A percentile compares a stretch with the other conserved stretches of the same genome.
Evolutionary conservation across 2,888 invertebrate species (phyloP).

Genomic region (Eupithecia vulgata): DNA sequence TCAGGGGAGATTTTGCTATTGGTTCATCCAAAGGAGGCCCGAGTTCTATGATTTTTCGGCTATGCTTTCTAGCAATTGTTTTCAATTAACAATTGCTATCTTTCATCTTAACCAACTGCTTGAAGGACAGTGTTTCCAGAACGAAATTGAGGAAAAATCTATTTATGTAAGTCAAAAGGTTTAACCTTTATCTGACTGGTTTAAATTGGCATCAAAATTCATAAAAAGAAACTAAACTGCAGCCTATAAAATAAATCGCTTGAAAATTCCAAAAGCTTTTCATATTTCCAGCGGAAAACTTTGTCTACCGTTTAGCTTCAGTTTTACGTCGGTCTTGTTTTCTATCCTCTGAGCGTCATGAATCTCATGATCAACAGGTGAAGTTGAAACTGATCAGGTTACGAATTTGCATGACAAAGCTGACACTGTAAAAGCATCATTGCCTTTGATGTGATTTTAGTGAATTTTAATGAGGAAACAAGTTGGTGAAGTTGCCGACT

Average conservation of each 20-base stretch:
- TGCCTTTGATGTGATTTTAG: slow-evolving; percentile 31
- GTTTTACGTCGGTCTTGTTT: slow-evolving; percentile 11
- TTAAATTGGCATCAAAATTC: neutral
- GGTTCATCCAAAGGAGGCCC: neutral
- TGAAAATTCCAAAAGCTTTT: slow-evolving; percentile 2
- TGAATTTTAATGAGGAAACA: slow-evolving; percentile 33
- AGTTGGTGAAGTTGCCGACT: neutral
- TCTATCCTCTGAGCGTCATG: slow-evolving; percentile 34
- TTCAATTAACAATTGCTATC: neutral
- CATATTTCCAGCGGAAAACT: neutral
- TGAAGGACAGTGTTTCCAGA: neutral
- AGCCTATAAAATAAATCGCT: neutral
- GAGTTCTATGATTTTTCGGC: neutral
- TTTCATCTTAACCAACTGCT: neutral
- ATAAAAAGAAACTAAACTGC: neutral
- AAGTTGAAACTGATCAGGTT: slow-evolving; percentile 53
- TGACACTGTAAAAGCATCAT: slow-evolving; percentile 36
- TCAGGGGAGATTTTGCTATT: neutral
- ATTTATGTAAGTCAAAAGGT: neutral
- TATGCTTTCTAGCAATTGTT: neutral
- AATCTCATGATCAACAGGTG: slow-evolving; percentile 59
- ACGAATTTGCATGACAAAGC: slow-evolving; percentile 65
- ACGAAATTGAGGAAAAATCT: neutral
- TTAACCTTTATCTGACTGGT: neutral
- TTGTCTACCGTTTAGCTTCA: neutral